Base-by-base conservation (phyloP, 1,140 invertebrate genomes). In the Brachionus manjavacas region DNA sequence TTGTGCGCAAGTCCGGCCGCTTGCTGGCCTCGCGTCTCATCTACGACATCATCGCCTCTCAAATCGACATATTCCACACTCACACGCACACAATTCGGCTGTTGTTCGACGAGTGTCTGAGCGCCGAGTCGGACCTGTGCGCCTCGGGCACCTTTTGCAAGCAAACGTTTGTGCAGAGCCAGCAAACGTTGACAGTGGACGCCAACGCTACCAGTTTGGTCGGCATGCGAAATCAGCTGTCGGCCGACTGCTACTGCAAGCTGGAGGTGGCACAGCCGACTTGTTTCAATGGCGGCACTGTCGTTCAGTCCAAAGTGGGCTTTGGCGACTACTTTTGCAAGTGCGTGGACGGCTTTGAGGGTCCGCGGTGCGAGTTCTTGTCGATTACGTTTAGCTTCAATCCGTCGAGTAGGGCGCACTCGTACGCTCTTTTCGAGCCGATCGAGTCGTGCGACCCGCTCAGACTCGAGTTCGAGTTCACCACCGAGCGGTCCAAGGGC, bases 381-480 rank as follows among this genome's bases (percentile, higher is more conserved):
- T 81, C 79, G 16, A 60, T 81, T 46, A 81, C 79, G 14, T 81
- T 81, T 8, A 81, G 12, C 1, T 81, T 41, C 11, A 60, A 43
- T 64, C 79, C 79, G 7, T 64, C 52, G 14, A 81, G 52, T 25
- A 25, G 52, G 16, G 52, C 79, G 9, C 79, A 81, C 64, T 81
- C 79, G 4, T 81, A 81, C 60, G 79, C 79, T 43, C 52, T 81
- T 35, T 81, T 81, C 16, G 52, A 81, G 6, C 25, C 43, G 8
- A 64, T 81, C 3, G 52, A 60, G 12, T 28, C 64, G 16, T 81
- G 79, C 23, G 79, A 81, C 20, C 79, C 79, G 16, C 20, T 64
- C n/a, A 7, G 79, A 31, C n/a, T 81, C n/a, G 79, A 81, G 31
- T 68, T 81, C 39, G 79, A 81, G 39, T 81, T 81, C 20, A 64